Evolutionary conservation across 2,888 invertebrate genomes (phyloP), one percentile per base, ranked within the genome.

Genomic region (Crossocerus cetratus): DNA sequence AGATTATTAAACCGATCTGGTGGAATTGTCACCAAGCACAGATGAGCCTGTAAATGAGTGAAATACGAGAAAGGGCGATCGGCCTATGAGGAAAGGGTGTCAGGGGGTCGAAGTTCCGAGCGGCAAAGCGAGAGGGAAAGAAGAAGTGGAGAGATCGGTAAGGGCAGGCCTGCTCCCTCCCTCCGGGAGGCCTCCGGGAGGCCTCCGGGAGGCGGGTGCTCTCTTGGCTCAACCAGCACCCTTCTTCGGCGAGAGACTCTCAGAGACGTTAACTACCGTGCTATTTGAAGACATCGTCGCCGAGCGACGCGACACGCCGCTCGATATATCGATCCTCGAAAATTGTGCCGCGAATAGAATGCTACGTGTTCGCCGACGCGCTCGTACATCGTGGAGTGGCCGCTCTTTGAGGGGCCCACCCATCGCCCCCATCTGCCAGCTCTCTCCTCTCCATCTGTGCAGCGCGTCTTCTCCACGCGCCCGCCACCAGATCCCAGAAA

Each of bases 261-360:
- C 69, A 72, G 72, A 77, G 74, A 65, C 73, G 81, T 72, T 82
- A 82, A 82, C 81, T 82, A 83, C 78, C 74, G 72, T 72, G 78
- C 82, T 78, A 83, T 83, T 84, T 77, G 81, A 81, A 81, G 77
- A 76, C 76, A 77, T 76, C 67, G 76, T 76, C 58, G 79, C 58
- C 72, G 75, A 69, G 63, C 70, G 75, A 74, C 75, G 66, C 73
- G 78, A 76, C 81, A 81, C 71, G 75, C 77, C 80, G 86, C 80
- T 86, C 87, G 83, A 88, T 87, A 84, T 86, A 89, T 89, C 87
- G 89, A 89, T 88, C 85, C 77, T 83, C 72, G 76, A 86, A 86
- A 87, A 87, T 87, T 87, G 87, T 87, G 87, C 84, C 86, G 86
- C 84, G 84, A 85, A 87, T 84, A 81, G 84, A 82, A 83, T 83